phyloP scores from a whole-genome alignment of 1,140 invertebrate species.

The Pomacea maculata region DNA sequence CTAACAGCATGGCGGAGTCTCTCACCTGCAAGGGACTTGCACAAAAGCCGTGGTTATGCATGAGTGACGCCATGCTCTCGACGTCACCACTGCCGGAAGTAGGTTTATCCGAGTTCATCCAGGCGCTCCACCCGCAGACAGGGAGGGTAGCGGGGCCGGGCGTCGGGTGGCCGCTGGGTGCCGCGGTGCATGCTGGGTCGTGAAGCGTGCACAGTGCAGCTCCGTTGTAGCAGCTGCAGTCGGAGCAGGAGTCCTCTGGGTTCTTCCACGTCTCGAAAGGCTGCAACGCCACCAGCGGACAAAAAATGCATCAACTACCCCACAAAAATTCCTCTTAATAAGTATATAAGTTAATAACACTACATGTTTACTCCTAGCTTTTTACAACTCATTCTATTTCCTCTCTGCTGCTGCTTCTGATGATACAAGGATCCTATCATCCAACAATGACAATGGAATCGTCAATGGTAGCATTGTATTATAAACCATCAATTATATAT shows the following conservation, averaged over 20 bases:
- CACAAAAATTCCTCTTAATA: no score
- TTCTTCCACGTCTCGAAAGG: slow-evolving; percentile 46
- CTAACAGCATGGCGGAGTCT: no score
- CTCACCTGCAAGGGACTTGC: slow-evolving; percentile 43
- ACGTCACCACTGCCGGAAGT: slow-evolving; percentile 45
- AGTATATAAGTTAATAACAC: no score
- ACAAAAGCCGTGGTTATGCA: slow-evolving; percentile 34
- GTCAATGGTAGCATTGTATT: not conserved
- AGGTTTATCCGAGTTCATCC: slow-evolving; percentile 53
- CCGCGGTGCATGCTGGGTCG: slow-evolving; percentile 18
- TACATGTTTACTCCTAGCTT: no score
- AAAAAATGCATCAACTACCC: no score
- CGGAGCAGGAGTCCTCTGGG: slow-evolving; percentile 41
- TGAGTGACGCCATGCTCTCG: slow-evolving; percentile 39
- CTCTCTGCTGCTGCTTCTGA: no score
- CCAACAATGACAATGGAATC: not conserved
- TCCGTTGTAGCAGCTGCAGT: slow-evolving; percentile 47
- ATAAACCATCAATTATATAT: no score
- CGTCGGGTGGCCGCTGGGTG: slow-evolving; percentile 1
- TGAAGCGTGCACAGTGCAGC: slow-evolving; percentile 37
- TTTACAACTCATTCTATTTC: no score
- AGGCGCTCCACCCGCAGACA: slow-evolving; percentile 47
- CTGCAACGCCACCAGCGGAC: slow-evolving; percentile 13
- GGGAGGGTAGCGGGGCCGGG: not conserved
- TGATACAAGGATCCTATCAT: not conserved